Conservation (phyloP, 2,888 invertebrate genomes). For the Apodemia hepburni region DNA sequence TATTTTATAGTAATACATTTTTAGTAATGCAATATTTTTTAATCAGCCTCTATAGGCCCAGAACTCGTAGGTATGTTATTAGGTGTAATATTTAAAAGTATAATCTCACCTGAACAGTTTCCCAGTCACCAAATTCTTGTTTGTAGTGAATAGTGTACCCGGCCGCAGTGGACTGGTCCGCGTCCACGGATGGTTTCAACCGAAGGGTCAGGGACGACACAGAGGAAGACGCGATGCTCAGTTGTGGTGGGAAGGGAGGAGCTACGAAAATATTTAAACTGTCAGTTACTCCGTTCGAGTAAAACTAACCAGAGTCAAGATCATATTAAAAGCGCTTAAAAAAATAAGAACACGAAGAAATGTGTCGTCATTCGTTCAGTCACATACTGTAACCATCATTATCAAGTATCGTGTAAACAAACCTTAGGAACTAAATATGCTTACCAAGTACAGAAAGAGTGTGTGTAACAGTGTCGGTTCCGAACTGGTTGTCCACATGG, state of each 20-base stretch:
- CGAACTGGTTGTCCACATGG: slow-evolving; percentile 94
- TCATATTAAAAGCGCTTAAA: too few relatives aligned
- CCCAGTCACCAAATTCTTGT: slow-evolving; percentile 97
- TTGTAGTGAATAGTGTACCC: slow-evolving; percentile 96
- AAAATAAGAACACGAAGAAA: too few relatives aligned
- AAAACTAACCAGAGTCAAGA: too few relatives aligned
- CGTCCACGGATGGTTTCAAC: slow-evolving; percentile 81
- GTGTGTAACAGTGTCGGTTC: slow-evolving; percentile 95
- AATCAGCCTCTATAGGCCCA: too few relatives aligned
- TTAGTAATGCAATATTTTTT: too few relatives aligned
- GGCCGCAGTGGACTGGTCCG: slow-evolving; percentile 92
- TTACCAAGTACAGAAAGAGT: slow-evolving; percentile 91
- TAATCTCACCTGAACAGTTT: slow-evolving; percentile 84
- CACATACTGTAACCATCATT: too few relatives aligned
- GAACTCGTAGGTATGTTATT: too few relatives aligned
- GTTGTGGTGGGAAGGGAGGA: slow-evolving; percentile 73
- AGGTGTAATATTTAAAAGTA: not conserved
- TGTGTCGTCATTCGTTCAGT: too few relatives aligned
- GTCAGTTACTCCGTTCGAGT: too few relatives aligned
- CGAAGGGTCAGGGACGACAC: slow-evolving; percentile 73
- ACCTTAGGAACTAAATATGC: slow-evolving; percentile 16
- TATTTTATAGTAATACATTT: too few relatives aligned
- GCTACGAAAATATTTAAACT: slow-evolving; percentile 40
- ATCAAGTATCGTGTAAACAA: too few relatives aligned
- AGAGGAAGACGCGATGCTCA: slow-evolving; percentile 73